A percentile compares a stretch with the other conserved stretches of the same genome.
phyloP scores from a whole-genome alignment of 2,113 vertebrate species.

The Eulemur macaco region DNA sequence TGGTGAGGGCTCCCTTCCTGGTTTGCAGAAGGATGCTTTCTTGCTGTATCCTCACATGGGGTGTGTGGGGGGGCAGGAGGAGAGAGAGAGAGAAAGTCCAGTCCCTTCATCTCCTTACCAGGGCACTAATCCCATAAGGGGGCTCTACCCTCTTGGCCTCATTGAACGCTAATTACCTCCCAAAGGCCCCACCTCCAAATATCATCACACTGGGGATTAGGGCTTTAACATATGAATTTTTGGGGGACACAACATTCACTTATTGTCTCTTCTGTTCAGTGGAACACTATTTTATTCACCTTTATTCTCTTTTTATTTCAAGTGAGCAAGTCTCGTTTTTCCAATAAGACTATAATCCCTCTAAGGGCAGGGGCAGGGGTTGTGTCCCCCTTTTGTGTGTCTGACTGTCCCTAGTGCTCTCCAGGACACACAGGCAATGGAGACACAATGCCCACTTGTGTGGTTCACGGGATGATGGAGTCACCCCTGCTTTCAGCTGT shows the following conservation, averaged over 20 bases:
- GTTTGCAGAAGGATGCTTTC: neutral
- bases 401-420: neutral
- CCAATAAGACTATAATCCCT: neutral
- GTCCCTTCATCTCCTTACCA: neutral
- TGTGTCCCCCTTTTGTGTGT: neutral
- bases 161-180: neutral
- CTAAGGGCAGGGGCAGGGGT: neutral
- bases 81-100: neutral
- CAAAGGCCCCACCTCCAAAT: neutral
- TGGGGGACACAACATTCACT: neutral
- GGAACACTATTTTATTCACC: neutral
- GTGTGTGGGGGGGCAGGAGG: too few relatives aligned
- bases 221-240: neutral
- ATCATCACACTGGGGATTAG: neutral
- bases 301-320: neutral
- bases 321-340: neutral
- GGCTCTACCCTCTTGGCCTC: neutral
- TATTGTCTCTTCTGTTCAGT: neutral
- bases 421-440: neutral
- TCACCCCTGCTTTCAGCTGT: too few relatives aligned
- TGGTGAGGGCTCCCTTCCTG: neutral
- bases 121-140: neutral
- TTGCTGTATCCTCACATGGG: neutral
- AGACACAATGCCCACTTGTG: neutral
- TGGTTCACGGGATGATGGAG: rapidly evolving